Base-by-base conservation (phyloP, 2,888 invertebrate species). In the Drosophila suboccidentalis region DNA sequence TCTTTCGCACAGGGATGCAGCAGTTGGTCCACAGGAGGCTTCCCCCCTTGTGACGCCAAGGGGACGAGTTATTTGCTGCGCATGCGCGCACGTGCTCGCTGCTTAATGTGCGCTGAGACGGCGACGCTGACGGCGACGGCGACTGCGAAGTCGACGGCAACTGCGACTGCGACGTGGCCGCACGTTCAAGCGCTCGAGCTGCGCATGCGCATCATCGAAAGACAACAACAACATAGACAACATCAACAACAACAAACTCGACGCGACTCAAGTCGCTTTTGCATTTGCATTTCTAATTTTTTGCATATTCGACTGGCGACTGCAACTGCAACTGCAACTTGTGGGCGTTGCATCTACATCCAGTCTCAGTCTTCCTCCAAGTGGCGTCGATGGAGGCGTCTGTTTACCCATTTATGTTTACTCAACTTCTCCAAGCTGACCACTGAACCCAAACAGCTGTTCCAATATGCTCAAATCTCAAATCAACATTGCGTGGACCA, bases 281-380 rank as follows among this genome's bases (percentile, higher is more conserved):
- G 70, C 81, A 87, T 87, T 87, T 90, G 87, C 87, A 87, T 87
- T 90, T 87, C 90, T 88, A 89, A 87, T 87, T 87, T 89, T 89
- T 78, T 80, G 62, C 60, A 50, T 61, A 70, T 73, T 75, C 50
- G 69, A 77, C 68, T 75, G 58, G 66, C 62, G 44, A 38, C 38
- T 38, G 29, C 29, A 26, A 26, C 51, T 81, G 73, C 76, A 75
- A 71, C 51, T 81, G 73, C 76, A 75, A 71, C 53, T 62, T 49
- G 71, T 67, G 67, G 82, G 72, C 75, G 75, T 78, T 67, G 73
- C 69, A 69, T 43, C 32, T 57, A 53, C 59, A 41, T 51, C 4
- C 29, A 6, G 5, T 2, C 29, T 1, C 17, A n/a, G n/a, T 1
- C 11, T 5, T 19, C 22, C 11, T 43, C 34, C 57, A 41, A 49